Evolutionary conservation across 2,888 invertebrate genomes (phyloP), one percentile per base, ranked within the genome.

Genomic region (Chymomyza caudatula): DNA sequence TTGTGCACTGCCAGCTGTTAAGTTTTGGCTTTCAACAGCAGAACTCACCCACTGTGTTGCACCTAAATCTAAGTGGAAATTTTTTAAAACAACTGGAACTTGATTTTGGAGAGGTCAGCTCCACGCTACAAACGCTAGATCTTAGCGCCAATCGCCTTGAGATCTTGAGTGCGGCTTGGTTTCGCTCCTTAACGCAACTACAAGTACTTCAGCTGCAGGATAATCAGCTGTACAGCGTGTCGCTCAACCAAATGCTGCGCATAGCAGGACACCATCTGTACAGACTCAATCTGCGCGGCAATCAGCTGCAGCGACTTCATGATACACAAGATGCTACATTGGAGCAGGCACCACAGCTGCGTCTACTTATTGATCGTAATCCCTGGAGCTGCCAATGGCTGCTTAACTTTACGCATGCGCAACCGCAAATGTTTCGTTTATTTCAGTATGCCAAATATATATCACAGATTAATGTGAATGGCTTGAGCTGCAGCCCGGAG

Each of bases 361-460:
- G 74, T n/a, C 73, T 90, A 3, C 65, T 72, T 4, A 87, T 88
- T 62, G 88, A 89, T 69, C 80, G 67, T 1, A 90, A 90, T 78
- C 89, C 88, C 0, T 90, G 89, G 90, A 87, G 88, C 56, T 90
- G 90, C 37, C 77, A 86, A 65, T 90, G 90, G 90, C 53, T 90
- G 51, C 75, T 88, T 13, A 82, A 88, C 17, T 86, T 89, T 29
- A 86, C 87, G 0, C 86, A 87, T 29, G 65, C 73, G 1, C 77
- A 87, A 29, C 90, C 90, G 4, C 87, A 89, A 47, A 77, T 87
- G 25, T 90, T 89, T 65, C 86, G 86, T 0, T 72, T 88, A 0
- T 87, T 90, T 52, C 84, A 85, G 29, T 90, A 90, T 59, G 84
- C 89, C 47, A 90, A 90, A 42, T 90, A 85, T 49, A 89, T 90